Conservation (phyloP, 2,888 invertebrate genomes). For the Polylopha cassiicola region DNA sequence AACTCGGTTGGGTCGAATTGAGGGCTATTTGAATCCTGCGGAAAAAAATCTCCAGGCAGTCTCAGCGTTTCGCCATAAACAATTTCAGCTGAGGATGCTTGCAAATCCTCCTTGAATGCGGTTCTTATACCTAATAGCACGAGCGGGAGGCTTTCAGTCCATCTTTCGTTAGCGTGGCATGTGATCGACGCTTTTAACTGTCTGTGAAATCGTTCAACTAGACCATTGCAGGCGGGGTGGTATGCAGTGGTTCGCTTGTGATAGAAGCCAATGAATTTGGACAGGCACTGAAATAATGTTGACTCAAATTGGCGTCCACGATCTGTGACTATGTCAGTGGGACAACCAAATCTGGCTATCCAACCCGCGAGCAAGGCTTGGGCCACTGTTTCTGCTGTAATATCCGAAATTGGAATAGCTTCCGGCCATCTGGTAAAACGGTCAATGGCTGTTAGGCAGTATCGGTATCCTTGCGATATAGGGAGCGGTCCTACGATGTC, state of each 20-base stretch:
- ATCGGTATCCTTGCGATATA: not conserved
- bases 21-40: too few species aligned
- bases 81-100: conserved; percentile 25
- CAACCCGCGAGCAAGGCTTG: conserved; percentile 40
- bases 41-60: conserved; percentile 31
- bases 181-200: conserved; percentile 43
- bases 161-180: conserved; percentile 24
- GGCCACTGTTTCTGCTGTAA: conserved; percentile 43
- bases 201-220: conserved; percentile 35
- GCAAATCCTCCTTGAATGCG: conserved; percentile 25
- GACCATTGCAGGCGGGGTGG: conserved; percentile 28
- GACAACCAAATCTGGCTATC: conserved; percentile 53
- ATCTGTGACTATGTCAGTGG: conserved; percentile 31
- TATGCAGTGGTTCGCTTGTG: conserved; percentile 28
- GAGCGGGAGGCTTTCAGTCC: conserved; percentile 24
- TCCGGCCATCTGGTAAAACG: conserved; percentile 42
- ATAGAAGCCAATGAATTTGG: conserved; percentile 9
- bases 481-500: conserved; percentile 9
- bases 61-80: conserved; percentile 26
- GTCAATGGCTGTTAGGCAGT: conserved; percentile 20
- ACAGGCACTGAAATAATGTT: conserved; percentile 23
- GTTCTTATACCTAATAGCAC: conserved; percentile 12
- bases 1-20: too few species aligned
- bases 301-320: conserved; percentile 37
- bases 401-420: conserved; percentile 33